Evolutionary conservation across 2,797 vertebrate genomes (phyloP), one percentile per base, ranked within the genome.

Genomic region (Dromococcyx pavoninus): DNA sequence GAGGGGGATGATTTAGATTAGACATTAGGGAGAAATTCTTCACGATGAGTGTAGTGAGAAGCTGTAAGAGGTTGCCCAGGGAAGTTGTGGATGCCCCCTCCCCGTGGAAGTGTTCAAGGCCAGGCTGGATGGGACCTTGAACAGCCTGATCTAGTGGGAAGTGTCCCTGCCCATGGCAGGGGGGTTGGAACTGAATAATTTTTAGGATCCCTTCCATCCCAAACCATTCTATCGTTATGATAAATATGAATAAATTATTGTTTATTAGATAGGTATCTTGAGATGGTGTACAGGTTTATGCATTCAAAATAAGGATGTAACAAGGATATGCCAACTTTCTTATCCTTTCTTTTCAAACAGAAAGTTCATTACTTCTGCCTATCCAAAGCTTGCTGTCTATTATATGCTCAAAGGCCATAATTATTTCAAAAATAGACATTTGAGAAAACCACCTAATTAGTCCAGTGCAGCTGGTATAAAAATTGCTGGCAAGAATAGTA

Each of bases 371-470:
- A 66, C 30, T 94, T 57, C 88, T 93, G 65, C 88, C 43, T 94
- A 35, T 53, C 53, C 87, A 86, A 96, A 95, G 60, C 67, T 89
- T 95, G 53, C 17, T 92, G 69, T 96, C 79, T 97, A 88, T 97
- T 96, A 92, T 80, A 72, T 91, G 80, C 94, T 97, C 94, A 97
- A 96, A 97, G 94, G 81, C 93, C 81, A 79, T 97, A 95, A 98
- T 97, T 97, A 97, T 96, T 97, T 96, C 92, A 97, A 96, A 98
- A 97, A 94, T 60, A 97, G 93, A 95, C 95, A 96, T 97, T 92
- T 96, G 96, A 98, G 97, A 87, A 96, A 97, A 97, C 35, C 43
- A 94, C 71, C 93, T 97, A 97, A 98, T 97, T 97, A 97, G 95
- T 96, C 86, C 75, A 95, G 88, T 96, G 89, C 96, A 98, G 92